phyloP scores from a whole-genome alignment of 2,888 invertebrate species.

The Spodoptera exigua region DNA sequence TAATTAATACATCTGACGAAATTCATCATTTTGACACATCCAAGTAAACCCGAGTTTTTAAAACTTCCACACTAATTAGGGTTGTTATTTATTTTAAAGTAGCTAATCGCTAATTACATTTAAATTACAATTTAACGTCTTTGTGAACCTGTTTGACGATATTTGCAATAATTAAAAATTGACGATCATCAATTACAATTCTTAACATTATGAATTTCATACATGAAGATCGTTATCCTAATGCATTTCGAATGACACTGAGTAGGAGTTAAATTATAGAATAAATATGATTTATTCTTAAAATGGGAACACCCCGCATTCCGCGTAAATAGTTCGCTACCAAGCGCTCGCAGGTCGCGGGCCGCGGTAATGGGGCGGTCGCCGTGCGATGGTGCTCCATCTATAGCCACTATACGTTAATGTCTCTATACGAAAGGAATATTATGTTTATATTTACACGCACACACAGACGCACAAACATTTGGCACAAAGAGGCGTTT shows the following conservation, averaged over 20 bases:
- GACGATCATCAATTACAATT: conserved; percentile 66
- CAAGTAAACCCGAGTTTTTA: conserved; percentile 68
- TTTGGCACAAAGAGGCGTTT: conserved; percentile 87
- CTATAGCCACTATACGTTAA: conserved; percentile 70
- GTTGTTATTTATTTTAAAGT: conserved; percentile 63
- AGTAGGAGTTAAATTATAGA: conserved; percentile 56
- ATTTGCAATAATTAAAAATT: conserved; percentile 72
- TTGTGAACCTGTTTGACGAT: conserved; percentile 65
- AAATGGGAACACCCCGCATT: conserved; percentile 50
- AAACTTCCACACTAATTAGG: conserved; percentile 62
- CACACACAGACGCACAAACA: conserved; percentile 75
- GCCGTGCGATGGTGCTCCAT: conserved; percentile 34
- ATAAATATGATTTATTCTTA: conserved; percentile 61
- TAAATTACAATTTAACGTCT: conserved; percentile 65
- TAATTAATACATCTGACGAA: conserved; percentile 64
- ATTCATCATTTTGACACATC: conserved; percentile 71
- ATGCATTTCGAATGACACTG: conserved; percentile 57
- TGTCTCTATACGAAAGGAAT: conserved; percentile 67
- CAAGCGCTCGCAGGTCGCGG: conserved; percentile 29
- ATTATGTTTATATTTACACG: conserved; percentile 78
- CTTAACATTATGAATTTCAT: conserved; percentile 60
- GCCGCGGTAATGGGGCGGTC: conserved; percentile 17
- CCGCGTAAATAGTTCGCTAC: conserved; percentile 32
- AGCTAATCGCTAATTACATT: conserved; percentile 68
- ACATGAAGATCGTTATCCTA: conserved; percentile 59